Percentiles rank a stretch among this genome's conserved stretches.
These are phyloP conservation scores for Lasioglossum villosulum DNA, from an alignment of 2,888 invertebrate species.

Conservation along the genomic window DNA sequence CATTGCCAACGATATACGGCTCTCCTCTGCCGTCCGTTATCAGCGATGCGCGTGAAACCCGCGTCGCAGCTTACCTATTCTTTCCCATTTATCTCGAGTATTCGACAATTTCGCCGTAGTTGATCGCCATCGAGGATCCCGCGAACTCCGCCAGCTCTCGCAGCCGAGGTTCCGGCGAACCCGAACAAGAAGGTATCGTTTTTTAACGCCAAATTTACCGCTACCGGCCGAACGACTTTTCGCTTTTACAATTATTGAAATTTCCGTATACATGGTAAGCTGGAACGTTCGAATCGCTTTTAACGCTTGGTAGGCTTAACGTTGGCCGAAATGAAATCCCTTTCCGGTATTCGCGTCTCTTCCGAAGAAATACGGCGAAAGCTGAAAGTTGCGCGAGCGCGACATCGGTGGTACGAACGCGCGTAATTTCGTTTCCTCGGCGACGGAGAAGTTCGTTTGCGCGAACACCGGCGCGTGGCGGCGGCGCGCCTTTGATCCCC, in stretches of 20 bases:
- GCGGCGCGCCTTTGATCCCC: background rate
- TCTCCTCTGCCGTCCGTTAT: conserved; percentile 33
- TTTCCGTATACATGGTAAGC: too few relatives aligned
- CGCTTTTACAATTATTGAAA: too few relatives aligned
- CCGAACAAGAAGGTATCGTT: background rate
- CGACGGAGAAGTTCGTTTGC: background rate
- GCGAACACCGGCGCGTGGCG: background rate
- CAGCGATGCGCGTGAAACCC: conserved; percentile 19
- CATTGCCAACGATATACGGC: conserved; percentile 50
- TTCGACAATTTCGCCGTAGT: conserved; percentile 17
- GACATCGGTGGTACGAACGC: background rate
- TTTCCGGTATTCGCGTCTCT: background rate
- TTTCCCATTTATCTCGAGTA: conserved; percentile 15
- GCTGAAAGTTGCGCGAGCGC: background rate
- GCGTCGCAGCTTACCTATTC: conserved; percentile 33
- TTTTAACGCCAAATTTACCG: too few relatives aligned
- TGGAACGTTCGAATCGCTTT: too few relatives aligned
- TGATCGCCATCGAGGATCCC: background rate
- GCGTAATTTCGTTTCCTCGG: background rate
- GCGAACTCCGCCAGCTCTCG: background rate
- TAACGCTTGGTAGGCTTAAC: too few relatives aligned
- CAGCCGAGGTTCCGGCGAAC: background rate
- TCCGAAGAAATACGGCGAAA: background rate
- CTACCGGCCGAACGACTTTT: too few relatives aligned
- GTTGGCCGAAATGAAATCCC: background rate